Base-by-base conservation (phyloP, 1,140 invertebrate genomes). In the Pissodes strobi region DNA sequence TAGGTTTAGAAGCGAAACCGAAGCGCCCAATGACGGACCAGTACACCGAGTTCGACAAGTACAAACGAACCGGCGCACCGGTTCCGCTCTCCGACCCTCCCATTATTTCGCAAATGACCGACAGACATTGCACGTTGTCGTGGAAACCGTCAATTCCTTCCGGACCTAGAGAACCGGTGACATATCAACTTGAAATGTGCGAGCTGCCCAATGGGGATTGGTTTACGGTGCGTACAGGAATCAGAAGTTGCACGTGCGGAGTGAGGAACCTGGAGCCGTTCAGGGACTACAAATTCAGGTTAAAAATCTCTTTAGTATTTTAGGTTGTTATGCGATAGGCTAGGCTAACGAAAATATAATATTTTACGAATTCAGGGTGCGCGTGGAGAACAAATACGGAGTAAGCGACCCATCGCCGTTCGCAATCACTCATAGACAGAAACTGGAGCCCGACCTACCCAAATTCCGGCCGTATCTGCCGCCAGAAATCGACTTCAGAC, bases 301-400 rank as follows among this genome's bases (percentile, higher is more conserved):
- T 18, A 48, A 9, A n/a, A n/a, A n/a, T n/a, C n/a, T n/a, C n/a
- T n/a, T n/a, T n/a, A n/a, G n/a, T n/a, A n/a, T n/a, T n/a, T n/a
- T n/a, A n/a, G n/a, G n/a, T n/a, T n/a, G n/a, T n/a, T n/a, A n/a
- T n/a, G n/a, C n/a, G n/a, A n/a, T n/a, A n/a, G n/a, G n/a, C n/a
- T n/a, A n/a, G n/a, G n/a, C n/a, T n/a, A n/a, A n/a, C n/a, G n/a
- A n/a, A n/a, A n/a, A n/a, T n/a, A n/a, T n/a, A n/a, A n/a, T n/a
- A n/a, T n/a, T n/a, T n/a, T n/a, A n/a, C n/a, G n/a, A n/a, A n/a
- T 34, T 45, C 27, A 83, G 95, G 41, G 86, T 97, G 21, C 85
- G 94, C n/a, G 95, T 97, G 1, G 94, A 97, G 74, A 97, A 97
- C 76, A 93, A 94, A 77, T 94, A 93, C 74, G 95, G 95, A n/a